Evolutionary conservation across 1,140 invertebrate genomes (phyloP).

Genomic region (Aphaenogaster ashmeadi): DNA sequence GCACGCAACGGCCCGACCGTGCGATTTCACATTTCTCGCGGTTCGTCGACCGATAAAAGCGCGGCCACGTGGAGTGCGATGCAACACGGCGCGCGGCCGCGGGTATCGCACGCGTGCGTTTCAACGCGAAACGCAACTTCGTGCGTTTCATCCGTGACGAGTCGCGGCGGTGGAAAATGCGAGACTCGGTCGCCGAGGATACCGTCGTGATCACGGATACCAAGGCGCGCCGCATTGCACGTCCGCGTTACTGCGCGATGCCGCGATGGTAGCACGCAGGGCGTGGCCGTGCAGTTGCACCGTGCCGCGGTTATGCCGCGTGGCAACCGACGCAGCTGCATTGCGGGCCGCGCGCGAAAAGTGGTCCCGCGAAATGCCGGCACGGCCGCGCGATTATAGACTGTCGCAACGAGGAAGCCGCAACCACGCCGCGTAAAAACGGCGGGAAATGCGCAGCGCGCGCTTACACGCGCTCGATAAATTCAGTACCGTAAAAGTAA

Average conservation of each 20-base stretch:
- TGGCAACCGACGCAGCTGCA: slow-evolving; percentile 20
- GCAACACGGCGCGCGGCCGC: background rate
- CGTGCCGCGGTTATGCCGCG: slow-evolving; percentile 19
- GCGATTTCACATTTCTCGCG: slow-evolving; percentile 53
- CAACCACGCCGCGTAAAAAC: background rate
- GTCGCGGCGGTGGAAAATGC: slow-evolving; percentile 24
- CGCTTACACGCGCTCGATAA: background rate
- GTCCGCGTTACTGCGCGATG: background rate
- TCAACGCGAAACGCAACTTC: slow-evolving; percentile 3
- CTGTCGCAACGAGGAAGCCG: slow-evolving; percentile 10
- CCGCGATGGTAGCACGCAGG: slow-evolving; percentile 51
- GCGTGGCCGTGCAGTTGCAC: slow-evolving; percentile 60
- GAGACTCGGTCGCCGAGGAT: background rate
- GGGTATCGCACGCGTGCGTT: background rate
- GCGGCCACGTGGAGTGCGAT: slow-evolving; percentile 23
- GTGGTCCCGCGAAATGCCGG: background rate
- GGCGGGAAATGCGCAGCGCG: background rate
- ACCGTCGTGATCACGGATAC: background rate
- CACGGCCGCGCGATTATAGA: slow-evolving; percentile 5
- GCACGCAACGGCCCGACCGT: background rate
- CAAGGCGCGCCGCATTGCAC: background rate
- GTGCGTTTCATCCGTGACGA: slow-evolving; percentile 2
- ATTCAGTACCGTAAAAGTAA: background rate
- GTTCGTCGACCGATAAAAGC: slow-evolving; percentile 64
- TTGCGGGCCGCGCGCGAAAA: background rate